Evolutionary conservation across 2,113 vertebrate genomes (phyloP).

Genomic region (Pungitius pungitius): DNA sequence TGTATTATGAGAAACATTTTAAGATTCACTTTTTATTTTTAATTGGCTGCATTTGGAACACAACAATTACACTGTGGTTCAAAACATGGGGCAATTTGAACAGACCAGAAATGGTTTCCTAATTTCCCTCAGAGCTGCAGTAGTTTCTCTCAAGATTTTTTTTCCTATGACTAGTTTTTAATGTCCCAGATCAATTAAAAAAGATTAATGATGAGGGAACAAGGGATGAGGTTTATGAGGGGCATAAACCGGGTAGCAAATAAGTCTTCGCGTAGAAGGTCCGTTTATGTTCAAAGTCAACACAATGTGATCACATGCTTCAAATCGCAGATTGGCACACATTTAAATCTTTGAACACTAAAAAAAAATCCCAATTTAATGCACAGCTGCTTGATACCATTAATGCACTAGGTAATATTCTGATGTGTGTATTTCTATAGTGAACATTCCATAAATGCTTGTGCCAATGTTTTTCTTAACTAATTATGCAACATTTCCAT

Average conservation of each 20-base stretch:
- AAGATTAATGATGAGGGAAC: too few relatives aligned
- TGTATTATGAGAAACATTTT: constrained; percentile 9
- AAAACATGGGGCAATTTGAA: constrained; percentile 25
- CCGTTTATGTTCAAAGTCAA: neutral
- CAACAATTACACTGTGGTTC: constrained; percentile 14
- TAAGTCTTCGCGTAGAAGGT: neutral
- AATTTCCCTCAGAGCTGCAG: constrained; percentile 21
- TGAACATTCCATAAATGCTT: neutral
- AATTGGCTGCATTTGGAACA: constrained; percentile 25
- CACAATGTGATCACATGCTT: neutral
- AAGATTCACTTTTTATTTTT: constrained; percentile 6
- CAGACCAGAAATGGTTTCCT: constrained; percentile 4
- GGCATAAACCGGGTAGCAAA: neutral
- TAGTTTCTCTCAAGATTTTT: constrained; percentile 7
- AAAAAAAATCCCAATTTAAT: neutral
- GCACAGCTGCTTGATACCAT: neutral
- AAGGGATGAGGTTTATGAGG: neutral
- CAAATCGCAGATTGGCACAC: neutral
- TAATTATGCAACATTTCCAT: neutral
- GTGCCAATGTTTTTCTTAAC: neutral
- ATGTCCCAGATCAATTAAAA: constrained; percentile 7
- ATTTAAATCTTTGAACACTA: too few relatives aligned
- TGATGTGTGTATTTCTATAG: neutral
- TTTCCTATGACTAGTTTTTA: constrained; percentile 13
- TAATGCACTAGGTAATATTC: neutral